Conservation (phyloP, 2,113 vertebrate genomes). For the Propithecus coquereli region DNA sequence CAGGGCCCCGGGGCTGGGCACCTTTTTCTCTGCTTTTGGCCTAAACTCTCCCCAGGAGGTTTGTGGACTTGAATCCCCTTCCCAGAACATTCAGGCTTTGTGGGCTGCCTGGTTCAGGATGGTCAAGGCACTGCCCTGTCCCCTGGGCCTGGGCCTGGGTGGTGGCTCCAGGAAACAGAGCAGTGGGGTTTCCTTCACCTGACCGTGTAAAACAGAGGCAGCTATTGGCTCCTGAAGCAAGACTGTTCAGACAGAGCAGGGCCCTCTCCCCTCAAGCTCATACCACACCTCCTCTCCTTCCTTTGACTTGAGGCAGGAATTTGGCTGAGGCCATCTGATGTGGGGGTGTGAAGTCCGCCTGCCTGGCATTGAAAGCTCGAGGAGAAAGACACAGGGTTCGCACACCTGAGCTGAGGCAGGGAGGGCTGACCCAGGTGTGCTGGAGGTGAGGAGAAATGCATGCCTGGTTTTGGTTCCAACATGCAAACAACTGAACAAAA, state of each 20-base stretch:
- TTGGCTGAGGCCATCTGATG: neutral
- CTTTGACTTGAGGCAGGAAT: neutral
- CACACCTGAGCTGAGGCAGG: fast-evolving
- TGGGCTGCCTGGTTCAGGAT: neutral
- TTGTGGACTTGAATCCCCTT: neutral
- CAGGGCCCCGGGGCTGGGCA: neutral
- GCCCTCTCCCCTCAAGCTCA: neutral
- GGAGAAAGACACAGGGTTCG: neutral
- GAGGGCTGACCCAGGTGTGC: neutral
- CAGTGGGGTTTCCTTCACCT: neutral
- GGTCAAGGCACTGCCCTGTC: neutral
- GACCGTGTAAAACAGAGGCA: neutral
- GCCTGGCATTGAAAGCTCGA: neutral
- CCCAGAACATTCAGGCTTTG: neutral
- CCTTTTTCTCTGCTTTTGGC: neutral
- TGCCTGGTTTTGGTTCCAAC: neutral
- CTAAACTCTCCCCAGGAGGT: neutral
- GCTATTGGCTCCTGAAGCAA: fast-evolving
- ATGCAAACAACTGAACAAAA: neutral
- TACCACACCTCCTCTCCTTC: fast-evolving
- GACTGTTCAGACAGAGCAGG: neutral
- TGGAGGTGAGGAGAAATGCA: neutral
- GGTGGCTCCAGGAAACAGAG: neutral
- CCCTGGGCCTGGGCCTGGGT: neutral
- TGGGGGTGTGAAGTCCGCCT: neutral